These are phyloP conservation scores for Ormyrus nitidulus DNA, from an alignment of 2,888 invertebrate genomes.

Conservation along the genomic window DNA sequence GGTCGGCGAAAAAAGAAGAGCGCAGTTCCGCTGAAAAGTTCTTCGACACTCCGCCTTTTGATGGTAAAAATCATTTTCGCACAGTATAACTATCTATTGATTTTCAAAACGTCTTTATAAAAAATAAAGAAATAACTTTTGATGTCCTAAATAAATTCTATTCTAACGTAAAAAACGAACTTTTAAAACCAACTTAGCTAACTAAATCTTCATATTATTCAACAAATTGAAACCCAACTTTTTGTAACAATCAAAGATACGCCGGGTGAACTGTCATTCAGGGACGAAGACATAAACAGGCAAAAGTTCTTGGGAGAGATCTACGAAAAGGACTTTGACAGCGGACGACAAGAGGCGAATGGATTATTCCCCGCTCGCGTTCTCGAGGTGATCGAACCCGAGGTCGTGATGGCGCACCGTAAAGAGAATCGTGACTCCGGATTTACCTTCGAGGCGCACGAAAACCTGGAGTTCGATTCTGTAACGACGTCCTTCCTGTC, in stretches of 20 bases:
- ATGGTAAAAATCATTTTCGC: too few relatives aligned
- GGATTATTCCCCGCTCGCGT: slow-evolving; percentile 41
- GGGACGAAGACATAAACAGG: background rate
- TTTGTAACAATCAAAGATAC: too few relatives aligned
- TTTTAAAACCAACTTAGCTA: too few relatives aligned
- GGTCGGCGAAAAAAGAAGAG: background rate
- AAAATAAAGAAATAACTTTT: too few relatives aligned
- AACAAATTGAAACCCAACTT: too few relatives aligned
- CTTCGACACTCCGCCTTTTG: slow-evolving; percentile 4
- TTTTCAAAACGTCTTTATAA: too few relatives aligned
- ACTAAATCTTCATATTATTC: too few relatives aligned
- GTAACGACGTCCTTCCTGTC: slow-evolving; percentile 29
- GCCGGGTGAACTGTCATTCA: too few relatives aligned
- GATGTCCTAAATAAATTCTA: too few relatives aligned
- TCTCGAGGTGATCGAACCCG: slow-evolving; percentile 48
- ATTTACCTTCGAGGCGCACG: background rate
- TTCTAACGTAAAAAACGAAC: too few relatives aligned
- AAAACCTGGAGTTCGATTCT: background rate
- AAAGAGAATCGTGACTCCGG: background rate
- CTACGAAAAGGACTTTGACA: slow-evolving; percentile 30
- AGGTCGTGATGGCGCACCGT: slow-evolving; percentile 31
- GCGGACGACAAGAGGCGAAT: background rate
- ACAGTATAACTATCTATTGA: too few relatives aligned
- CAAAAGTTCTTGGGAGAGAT: background rate
- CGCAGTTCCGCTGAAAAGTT: slow-evolving; percentile 38